Conservation (phyloP, 1,140 invertebrate genomes). For the Anagrus nilaparvatae region DNA sequence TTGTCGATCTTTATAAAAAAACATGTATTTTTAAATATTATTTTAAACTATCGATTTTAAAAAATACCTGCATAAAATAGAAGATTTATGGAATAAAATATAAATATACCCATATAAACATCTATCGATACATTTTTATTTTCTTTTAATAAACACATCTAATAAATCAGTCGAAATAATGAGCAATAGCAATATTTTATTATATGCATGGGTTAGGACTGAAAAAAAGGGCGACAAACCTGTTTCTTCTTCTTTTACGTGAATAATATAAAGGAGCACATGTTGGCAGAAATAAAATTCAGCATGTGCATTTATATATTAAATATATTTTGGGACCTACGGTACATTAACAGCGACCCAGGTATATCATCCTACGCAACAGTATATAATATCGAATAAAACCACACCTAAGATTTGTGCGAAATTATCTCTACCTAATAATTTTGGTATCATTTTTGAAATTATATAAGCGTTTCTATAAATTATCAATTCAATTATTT, state of each 20-base stretch:
- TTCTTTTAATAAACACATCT: constrained; percentile 12
- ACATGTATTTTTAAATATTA: too few species aligned
- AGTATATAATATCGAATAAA: background rate
- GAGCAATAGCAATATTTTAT: constrained; percentile 12
- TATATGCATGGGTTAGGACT: constrained; percentile 1
- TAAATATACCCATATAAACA: too few species aligned
- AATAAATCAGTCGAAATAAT: constrained; percentile 15
- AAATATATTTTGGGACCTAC: constrained; percentile 8
- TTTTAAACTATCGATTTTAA: too few species aligned
- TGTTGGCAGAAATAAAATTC: background rate
- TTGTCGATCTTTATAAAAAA: too few species aligned
- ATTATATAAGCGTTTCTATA: too few species aligned
- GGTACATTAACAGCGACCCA: constrained; percentile 6
- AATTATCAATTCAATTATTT: too few species aligned
- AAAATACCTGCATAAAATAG: too few species aligned
- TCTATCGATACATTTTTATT: too few species aligned
- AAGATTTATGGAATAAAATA: too few species aligned
- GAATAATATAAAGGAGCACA: constrained; percentile 5
- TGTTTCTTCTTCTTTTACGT: constrained; percentile 10
- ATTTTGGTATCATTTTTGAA: too few species aligned
- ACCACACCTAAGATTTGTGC: constrained; percentile 12
- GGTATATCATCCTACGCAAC: constrained; percentile 12
- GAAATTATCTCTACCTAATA: too few species aligned
- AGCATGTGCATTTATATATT: background rate
- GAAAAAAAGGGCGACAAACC: constrained; percentile 11